Conservation (phyloP, 2,797 vertebrate genomes). For the Prionace glauca region DNA sequence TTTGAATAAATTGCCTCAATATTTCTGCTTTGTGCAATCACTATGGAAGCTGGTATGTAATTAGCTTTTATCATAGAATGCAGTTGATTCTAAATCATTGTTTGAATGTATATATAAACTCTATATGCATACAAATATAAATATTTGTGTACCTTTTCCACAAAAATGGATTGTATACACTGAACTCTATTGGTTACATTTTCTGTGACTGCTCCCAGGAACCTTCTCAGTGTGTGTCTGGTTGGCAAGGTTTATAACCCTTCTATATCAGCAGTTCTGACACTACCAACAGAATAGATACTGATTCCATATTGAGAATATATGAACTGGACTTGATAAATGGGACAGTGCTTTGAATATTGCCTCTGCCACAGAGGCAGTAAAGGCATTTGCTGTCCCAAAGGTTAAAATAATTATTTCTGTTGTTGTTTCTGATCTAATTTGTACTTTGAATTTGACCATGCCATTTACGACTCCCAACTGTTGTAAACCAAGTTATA, state of each 20-base stretch:
- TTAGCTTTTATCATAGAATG: not conserved
- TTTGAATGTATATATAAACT: not conserved
- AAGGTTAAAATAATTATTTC: not conserved
- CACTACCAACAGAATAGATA: not conserved
- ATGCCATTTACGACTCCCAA: not conserved
- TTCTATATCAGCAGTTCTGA: not conserved
- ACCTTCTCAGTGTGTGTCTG: not conserved
- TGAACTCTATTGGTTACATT: not conserved
- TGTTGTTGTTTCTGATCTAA: not conserved
- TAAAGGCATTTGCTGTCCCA: not conserved
- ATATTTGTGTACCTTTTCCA: not conserved
- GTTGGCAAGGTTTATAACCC: not conserved
- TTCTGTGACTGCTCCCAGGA: not conserved
- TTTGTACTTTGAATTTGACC: not conserved
- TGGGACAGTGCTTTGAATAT: not conserved
- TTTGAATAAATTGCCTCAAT: constrained; percentile 18
- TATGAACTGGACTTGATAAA: not conserved
- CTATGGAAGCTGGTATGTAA: not conserved
- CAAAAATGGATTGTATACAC: not conserved
- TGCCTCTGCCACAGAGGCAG: not conserved
- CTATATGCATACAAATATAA: not conserved
- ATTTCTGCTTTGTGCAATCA: not conserved
- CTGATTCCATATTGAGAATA: not conserved
- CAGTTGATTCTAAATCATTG: not conserved
- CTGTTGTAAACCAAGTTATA: not conserved